Base-by-base conservation (phyloP, 2,113 vertebrate species). In the Ageneiosus marmoratus region DNA sequence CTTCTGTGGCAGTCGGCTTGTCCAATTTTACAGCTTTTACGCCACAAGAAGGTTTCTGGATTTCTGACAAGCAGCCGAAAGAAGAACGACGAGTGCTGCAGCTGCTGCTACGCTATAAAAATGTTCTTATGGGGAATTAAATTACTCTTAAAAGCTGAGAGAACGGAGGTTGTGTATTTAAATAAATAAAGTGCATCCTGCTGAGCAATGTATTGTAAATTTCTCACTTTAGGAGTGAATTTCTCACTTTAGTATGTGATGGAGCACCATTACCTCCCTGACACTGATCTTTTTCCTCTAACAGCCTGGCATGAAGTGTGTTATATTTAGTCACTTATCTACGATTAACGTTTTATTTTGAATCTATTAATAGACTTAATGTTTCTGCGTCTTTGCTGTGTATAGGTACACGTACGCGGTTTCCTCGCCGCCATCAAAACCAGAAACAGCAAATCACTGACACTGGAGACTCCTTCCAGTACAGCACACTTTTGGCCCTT, bases 81-180 rank as follows among this genome's bases (percentile, higher is more conserved):
- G 29, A 3, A 18, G 6, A 76, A 34, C 34, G 50, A 76, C 27
- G 46, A 51, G 70, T 29, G n/a, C 27, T 3, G 46, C 50, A 34
- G 73, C 73, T 55, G 73, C 73, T 55, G 48, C 72, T 27, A 20
- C 1, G 2, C 73, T 55, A 13, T 76, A 76, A 55, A 76, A 76
- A 20, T 34, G 73, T 55, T 55, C 73, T 76, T 13, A 18, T 5
- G 29, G 73, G 10, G 48, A 32, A 75, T 5, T 51, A 22, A 53
- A 53, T 53, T 22, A 53, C 73, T 53, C 15, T 32, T 75, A 53
- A 50, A 74, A 51, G 72, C 27, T 4, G 4, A 8, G 15, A 75
- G 27, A 34, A 53, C 18, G 48, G 46, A 73, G 50, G 46, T 50
- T 70, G 37, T n/a, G 41, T 24, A 44, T 44, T 70, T 13, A n/a